A percentile compares a stretch with the other conserved stretches of the same genome.
Evolutionary conservation across 2,113 vertebrate species (phyloP).

Genomic region (Laterallus jamaicensis): DNA sequence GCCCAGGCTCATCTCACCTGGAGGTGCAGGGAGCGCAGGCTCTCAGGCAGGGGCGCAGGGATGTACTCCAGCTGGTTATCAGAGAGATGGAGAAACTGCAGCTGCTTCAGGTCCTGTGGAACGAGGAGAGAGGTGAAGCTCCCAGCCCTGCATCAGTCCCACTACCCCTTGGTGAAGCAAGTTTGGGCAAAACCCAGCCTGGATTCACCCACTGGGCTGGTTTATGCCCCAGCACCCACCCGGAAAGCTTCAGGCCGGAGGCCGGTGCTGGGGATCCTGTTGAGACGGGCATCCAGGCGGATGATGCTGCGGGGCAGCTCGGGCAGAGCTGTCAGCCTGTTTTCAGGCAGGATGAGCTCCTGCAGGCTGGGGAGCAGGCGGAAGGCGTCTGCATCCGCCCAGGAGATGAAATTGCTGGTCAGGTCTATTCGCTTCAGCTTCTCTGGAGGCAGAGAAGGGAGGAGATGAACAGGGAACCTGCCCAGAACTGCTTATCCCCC

Average conservation of each 20-base stretch:
- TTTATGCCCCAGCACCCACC: slow-evolving; percentile 46
- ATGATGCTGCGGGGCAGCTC: slow-evolving; percentile 71
- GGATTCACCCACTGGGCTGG: rapidly evolving
- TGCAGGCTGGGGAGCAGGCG: slow-evolving; percentile 70
- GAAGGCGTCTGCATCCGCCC: slow-evolving; percentile 70
- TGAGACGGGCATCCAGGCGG: slow-evolving; percentile 74
- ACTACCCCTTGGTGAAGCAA: background rate
- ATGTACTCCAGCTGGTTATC: slow-evolving; percentile 80
- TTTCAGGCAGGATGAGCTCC: slow-evolving; percentile 79
- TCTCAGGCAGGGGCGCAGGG: slow-evolving; percentile 76
- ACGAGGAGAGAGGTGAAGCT: background rate
- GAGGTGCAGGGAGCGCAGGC: slow-evolving; percentile 80
- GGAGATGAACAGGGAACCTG: rapidly evolving
- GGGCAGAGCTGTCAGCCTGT: slow-evolving; percentile 75
- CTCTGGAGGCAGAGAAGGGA: slow-evolving; percentile 54
- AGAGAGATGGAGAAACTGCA: slow-evolving; percentile 83
- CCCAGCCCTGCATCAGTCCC: background rate
- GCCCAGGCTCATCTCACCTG: slow-evolving; percentile 65
- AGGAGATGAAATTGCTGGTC: slow-evolving; percentile 78
- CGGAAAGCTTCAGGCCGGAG: slow-evolving; percentile 73
- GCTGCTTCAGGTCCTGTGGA: slow-evolving; percentile 76
- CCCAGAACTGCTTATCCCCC: rapidly evolving
- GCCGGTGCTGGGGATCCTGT: slow-evolving; percentile 75
- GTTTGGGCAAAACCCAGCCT: background rate
- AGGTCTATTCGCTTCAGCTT: slow-evolving; percentile 81